These are phyloP conservation scores for Lepidonotus clava DNA, from an alignment of 2,888 invertebrate species.

Conservation along the genomic window DNA sequence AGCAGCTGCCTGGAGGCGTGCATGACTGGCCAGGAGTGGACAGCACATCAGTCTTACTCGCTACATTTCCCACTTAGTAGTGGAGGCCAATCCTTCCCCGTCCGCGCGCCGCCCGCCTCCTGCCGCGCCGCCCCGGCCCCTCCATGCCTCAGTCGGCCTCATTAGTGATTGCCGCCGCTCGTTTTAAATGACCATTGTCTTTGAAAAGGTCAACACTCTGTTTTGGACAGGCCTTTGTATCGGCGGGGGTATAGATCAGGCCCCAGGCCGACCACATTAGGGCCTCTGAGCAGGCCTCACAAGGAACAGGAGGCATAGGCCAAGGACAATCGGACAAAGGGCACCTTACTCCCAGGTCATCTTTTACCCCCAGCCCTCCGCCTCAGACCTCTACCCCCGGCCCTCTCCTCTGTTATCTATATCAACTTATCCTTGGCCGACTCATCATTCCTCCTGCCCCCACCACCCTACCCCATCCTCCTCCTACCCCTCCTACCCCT, in stretches of 20 bases:
- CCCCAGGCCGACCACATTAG: constrained; percentile 40
- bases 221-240: constrained; percentile 39
- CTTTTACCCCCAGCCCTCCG: neutral
- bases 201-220: constrained; percentile 48
- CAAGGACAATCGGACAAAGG: constrained; percentile 30
- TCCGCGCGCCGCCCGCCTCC: neutral
- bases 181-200: constrained; percentile 52
- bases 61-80: constrained; percentile 35
- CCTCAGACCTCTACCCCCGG: neutral
- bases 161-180: constrained; percentile 23
- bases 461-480: constrained; percentile 7
- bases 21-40: constrained; percentile 47
- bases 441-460: neutral
- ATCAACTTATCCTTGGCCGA: constrained; percentile 44
- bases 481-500: no score
- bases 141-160: constrained; percentile 26
- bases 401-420: constrained; percentile 43
- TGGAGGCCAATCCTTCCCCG: constrained; percentile 39
- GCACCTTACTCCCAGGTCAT: neutral
- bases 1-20: constrained; percentile 52
- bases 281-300: neutral
- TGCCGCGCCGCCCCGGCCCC: neutral
- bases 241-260: constrained; percentile 40
- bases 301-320: constrained; percentile 32
- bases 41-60: constrained; percentile 28